Base-by-base conservation (phyloP, 2,113 vertebrate species). In the Heterocephalus glaber region DNA sequence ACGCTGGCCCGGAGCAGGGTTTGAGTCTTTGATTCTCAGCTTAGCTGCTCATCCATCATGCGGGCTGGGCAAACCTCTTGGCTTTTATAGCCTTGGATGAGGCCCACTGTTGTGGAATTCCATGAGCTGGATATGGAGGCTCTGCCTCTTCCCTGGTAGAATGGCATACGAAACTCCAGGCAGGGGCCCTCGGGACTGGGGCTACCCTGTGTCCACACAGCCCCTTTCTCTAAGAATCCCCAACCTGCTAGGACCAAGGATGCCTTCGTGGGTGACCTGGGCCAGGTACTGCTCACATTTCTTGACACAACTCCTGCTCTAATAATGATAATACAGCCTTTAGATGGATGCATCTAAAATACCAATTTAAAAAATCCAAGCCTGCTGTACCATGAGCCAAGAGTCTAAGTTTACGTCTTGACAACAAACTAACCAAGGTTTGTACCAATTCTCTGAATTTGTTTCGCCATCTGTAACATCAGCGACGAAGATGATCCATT, bases 51-150 rank as follows among this genome's bases (percentile, higher is more conserved):
- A 68, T 68, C 35, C 83, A 86, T 82, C n/a, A 63, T 13, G 65
- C 80, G 85, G 54, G 38, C 63, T 49, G 77, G 82, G 77, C 49
- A 95, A 80, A 88, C 44, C 41, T 38, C 94, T 94, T 60, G 26
- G 38, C 60, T 77, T 94, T 88, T 90, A 44, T 72, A 65, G 85
- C 24, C 24, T 54, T 56, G 4, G n/a, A 8, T 70, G 49, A 52
- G 49, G 88, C 38, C 76, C 35, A 28, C 74, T 56, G 30, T 24
- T 0, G 4, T 22, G 44, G 56, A 68, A 68, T 30, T 66, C 30
- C 28, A 0, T 52, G 19, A 33, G n/a, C 85, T 94, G n/a, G 20
- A 22, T 16, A 49, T 72, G 35, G 35, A 44, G 12, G 26, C 60
- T 70, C 58, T 47, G 74, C 61, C 60, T 90, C 86, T 68, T 79